Conservation (phyloP, 1,140 invertebrate genomes). For the Bombus difficillimus region DNA sequence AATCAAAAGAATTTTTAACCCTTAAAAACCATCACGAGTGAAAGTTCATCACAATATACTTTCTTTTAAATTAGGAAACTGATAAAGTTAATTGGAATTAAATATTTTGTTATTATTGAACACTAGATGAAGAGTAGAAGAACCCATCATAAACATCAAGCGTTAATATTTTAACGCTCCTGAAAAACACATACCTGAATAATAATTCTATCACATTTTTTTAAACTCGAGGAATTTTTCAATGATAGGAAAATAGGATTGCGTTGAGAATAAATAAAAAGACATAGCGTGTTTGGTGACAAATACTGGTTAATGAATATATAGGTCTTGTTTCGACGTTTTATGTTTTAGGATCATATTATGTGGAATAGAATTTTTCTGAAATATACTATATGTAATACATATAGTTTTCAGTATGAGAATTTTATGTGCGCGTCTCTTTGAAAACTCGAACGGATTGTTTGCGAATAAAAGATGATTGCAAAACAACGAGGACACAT, state of each 20-base stretch:
- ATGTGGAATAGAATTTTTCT: background rate
- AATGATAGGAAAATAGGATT: too few species aligned
- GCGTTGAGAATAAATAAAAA: too few species aligned
- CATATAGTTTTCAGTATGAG: background rate
- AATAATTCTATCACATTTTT: too few species aligned
- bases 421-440: background rate
- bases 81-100: background rate
- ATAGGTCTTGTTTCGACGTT: too few species aligned
- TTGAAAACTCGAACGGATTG: too few species aligned
- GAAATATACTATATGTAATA: background rate
- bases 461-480: background rate
- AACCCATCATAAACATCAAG: too few species aligned
- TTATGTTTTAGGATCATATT: background rate
- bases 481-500: background rate
- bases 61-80: background rate
- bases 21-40: background rate
- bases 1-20: background rate
- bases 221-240: too few species aligned
- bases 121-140: too few species aligned
- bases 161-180: too few species aligned
- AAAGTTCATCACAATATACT: background rate
- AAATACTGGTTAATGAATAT: too few species aligned
- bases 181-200: too few species aligned
- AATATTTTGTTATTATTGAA: background rate
- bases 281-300: too few species aligned